Evolutionary conservation across 2,888 invertebrate genomes (phyloP), one percentile per base, ranked within the genome.

Genomic region (Lithosia quadra): DNA sequence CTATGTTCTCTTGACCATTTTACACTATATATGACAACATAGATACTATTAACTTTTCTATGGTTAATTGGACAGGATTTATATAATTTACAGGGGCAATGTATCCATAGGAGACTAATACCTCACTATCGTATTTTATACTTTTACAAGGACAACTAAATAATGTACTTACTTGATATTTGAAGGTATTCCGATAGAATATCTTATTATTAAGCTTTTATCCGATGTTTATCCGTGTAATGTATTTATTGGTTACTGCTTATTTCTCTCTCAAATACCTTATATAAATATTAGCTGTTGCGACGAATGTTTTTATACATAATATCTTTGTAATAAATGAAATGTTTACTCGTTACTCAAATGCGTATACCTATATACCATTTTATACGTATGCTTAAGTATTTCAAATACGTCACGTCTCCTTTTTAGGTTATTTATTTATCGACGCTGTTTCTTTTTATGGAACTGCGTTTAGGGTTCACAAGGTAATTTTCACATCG

Each of bases 181-280:
- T 13, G 43, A 43, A 18, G 18, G 43, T 56, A 57, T 18, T 57
- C 33, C 33, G 33, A 15, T 24, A 22, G 5, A 28, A 28, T 28
- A 5, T 28, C n/a, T 5, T 57, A 11, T 18, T 39, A 15, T 21
- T 24, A 43, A 15, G 22, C 8, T n/a, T 63, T 13, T 33, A 34
- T n/a, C 13, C 28, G 8, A 53, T 34, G 21, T 39, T 60, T 39
- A 39, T 60, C 9, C 63, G 34, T 34, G 53, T 63, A 28, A 33
- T 63, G 11, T 55, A 21, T 34, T 63, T 63, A 43, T 55, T 55
- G n/a, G 60, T 60, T 33, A 55, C n/a, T 63, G 33, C 21, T 49
- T 43, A 11, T 58, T 33, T 58, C 57, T 58, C 57, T 58, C 58
- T n/a, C 58, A 33, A 58, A 58, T 39, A 22, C 11, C 60, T 39